Evolutionary conservation across 2,113 vertebrate species (phyloP).

Genomic region (Microtus richardsoni): DNA sequence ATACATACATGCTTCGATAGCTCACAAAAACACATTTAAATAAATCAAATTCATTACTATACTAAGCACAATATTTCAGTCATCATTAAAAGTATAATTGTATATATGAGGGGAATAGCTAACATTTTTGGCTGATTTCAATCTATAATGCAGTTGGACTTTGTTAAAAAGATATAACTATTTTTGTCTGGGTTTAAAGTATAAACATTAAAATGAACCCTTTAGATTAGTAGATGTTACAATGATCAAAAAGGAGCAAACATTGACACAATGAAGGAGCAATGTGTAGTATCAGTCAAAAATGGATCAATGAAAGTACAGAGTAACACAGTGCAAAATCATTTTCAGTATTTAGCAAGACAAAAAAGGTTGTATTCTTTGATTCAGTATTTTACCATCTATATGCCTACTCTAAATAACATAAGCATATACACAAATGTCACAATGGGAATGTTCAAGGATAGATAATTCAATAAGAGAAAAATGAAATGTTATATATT

Average conservation of each 20-base stretch:
- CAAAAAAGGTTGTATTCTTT: not conserved
- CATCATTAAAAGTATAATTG: not conserved
- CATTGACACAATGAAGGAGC: not conserved
- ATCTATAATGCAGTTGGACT: not conserved
- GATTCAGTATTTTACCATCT: not conserved
- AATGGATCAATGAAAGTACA: not conserved
- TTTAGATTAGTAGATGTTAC: not conserved
- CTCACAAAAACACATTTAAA: not conserved
- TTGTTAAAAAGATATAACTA: not conserved
- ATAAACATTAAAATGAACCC: not conserved
- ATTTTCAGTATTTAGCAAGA: not conserved
- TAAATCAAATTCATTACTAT: not conserved
- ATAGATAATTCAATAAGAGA: not conserved
- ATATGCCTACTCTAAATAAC: not conserved
- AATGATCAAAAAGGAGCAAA: not conserved
- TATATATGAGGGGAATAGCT: not conserved
- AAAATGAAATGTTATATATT: not conserved
- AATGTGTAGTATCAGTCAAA: not conserved
- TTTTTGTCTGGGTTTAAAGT: not conserved
- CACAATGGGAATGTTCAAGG: fast-evolving
- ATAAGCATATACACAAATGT: not conserved
- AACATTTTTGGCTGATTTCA: not conserved
- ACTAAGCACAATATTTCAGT: not conserved
- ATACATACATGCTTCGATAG: not conserved
- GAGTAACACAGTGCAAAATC: not conserved